phyloP scores from a whole-genome alignment of 1,140 invertebrate species.

The Epicauta chinensis region DNA sequence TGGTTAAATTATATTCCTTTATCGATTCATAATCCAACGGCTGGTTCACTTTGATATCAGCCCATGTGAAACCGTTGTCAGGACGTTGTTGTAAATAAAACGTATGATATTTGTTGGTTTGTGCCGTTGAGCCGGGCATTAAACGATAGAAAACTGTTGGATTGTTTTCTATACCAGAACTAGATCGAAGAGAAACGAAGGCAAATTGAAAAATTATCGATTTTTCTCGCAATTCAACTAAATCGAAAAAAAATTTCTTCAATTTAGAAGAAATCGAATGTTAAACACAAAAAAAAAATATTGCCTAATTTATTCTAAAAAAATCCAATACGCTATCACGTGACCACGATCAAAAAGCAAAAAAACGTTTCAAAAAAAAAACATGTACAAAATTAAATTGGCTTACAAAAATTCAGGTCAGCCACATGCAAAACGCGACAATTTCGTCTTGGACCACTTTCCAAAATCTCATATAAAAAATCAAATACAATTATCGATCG shows the following conservation, averaged over 20 bases:
- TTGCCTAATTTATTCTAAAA: background rate
- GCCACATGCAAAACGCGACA: conserved; percentile 39
- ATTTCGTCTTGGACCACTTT: conserved; percentile 1
- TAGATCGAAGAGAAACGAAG: conserved; percentile 46
- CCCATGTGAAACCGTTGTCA: conserved; percentile 87
- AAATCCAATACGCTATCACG: conserved; percentile 19
- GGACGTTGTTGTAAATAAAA: conserved; percentile 90
- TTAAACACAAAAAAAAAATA: conserved; percentile 4
- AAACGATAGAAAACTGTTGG: conserved; percentile 90
- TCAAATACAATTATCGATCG: background rate
- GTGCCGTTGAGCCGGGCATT: conserved; percentile 90
- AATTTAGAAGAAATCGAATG: background rate
- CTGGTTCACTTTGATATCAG: conserved; percentile 93
- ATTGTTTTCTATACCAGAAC: conserved; percentile 93
- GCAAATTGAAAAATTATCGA: background rate
- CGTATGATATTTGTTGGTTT: conserved; percentile 92
- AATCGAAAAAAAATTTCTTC: no score
- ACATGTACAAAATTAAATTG: conserved; percentile 21
- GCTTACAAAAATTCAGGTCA: conserved; percentile 42
- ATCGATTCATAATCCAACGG: conserved; percentile 91
- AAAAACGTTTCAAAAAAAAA: conserved; percentile 29
- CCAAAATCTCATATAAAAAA: background rate
- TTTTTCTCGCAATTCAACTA: no score
- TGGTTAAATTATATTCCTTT: conserved; percentile 92
- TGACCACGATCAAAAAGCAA: conserved; percentile 36